Base-by-base conservation (phyloP, 2,797 vertebrate genomes). In the Spinus olivaceus region DNA sequence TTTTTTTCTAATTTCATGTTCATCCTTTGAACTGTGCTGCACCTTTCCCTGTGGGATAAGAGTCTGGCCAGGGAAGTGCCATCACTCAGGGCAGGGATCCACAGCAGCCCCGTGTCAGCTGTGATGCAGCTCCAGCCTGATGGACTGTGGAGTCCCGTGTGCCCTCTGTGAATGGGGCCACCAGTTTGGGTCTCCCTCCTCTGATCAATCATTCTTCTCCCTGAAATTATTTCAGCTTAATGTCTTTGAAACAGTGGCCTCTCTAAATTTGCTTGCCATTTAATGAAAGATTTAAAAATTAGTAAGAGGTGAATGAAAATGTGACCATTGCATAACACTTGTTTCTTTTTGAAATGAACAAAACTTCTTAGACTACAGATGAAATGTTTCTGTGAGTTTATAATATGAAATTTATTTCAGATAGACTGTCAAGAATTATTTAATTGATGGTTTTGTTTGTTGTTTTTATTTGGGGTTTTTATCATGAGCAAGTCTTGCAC, bases 131-230 rank as follows among this genome's bases (percentile, higher is more conserved):
- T 53, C 49, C 88, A 66, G 72, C 19, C 20, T 0, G 1, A 8
- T 6, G 4, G 37, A 1, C 54, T 33, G 35, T 1, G 2, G 15
- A 35, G 35, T 65, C n/a, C 35, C 2, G 0, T 14, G 8, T 30
- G 57, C 42, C 61, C 47, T 41, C 57, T 6, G 1, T 27, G 22
- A 53, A 19, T 1, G 4, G 14, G 6, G 3, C 42, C 74, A 33
- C 56, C 61, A 73, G 22, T 53, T n/a, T 78, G 70, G 6, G 32
- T 49, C 20, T 66, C 33, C 32, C 32, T 78, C 33, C 17, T 70
- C 71, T 66, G 18, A 66, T 66, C 71, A 23, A 0, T 50, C 63
- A 14, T 79, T 86, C 67, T 88, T 82, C 49, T 85, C 41, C 27
- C 22, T 77, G 64, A 35, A 76, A 61, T 72, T 39, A 20, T 28